A percentile compares a stretch with the other conserved stretches of the same genome.
These are phyloP conservation scores for Eustalomyia histrio DNA, from an alignment of 2,888 invertebrate species.

Conservation along the genomic window DNA sequence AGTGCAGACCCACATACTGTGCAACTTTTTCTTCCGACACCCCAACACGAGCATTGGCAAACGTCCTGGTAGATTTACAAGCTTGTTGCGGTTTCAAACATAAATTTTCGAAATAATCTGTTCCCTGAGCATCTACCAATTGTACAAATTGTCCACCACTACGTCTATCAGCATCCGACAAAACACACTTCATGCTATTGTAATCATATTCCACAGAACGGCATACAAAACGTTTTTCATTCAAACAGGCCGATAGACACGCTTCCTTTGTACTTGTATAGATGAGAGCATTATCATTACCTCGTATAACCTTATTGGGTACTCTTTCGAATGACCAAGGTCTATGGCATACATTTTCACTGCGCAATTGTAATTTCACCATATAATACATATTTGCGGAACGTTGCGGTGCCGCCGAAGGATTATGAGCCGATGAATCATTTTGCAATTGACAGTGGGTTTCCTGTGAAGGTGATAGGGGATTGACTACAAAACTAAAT, in stretches of 20 bases:
- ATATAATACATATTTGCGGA: slow-evolving; percentile 96
- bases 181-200: slow-evolving; percentile 93
- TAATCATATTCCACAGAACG: slow-evolving; percentile 96
- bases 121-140: slow-evolving; percentile 89
- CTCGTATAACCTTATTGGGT: slow-evolving; percentile 94
- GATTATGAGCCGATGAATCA: slow-evolving; percentile 94
- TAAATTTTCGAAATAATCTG: slow-evolving; percentile 93
- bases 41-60: slow-evolving; percentile 90
- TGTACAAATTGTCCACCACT: slow-evolving; percentile 94
- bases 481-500: slow-evolving; percentile 96
- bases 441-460: slow-evolving; percentile 94
- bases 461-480: slow-evolving; percentile 94
- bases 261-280: slow-evolving; percentile 97
- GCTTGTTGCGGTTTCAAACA: slow-evolving; percentile 93
- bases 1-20: slow-evolving; percentile 94
- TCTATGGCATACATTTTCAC: slow-evolving; percentile 93
- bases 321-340: slow-evolving; percentile 97
- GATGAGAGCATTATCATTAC: slow-evolving; percentile 93
- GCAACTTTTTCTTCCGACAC: slow-evolving; percentile 95
- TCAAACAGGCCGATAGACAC: slow-evolving; percentile 94
- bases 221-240: slow-evolving; percentile 95
- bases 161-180: slow-evolving; percentile 93
- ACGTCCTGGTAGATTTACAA: slow-evolving; percentile 90
- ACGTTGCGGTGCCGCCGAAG: slow-evolving; percentile 89
- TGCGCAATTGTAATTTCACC: slow-evolving; percentile 91